Conservation (phyloP, 2,113 vertebrate species). For the Crotalus viridis region DNA sequence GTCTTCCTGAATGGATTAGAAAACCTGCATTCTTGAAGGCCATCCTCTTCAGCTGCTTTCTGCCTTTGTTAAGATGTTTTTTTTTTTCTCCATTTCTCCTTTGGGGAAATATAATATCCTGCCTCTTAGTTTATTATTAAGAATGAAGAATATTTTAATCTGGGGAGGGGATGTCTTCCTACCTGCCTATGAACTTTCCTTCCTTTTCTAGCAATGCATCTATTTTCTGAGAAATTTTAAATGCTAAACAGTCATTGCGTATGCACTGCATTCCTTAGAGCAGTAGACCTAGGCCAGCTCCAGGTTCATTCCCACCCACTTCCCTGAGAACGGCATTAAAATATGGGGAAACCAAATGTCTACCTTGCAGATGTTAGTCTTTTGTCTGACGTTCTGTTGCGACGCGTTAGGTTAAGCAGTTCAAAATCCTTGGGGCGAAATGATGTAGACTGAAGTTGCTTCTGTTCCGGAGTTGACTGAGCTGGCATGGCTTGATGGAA, state of each 20-base stretch:
- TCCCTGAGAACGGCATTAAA: not conserved
- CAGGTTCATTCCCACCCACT: not conserved
- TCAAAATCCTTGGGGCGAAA: not conserved
- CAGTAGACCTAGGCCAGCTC: not conserved
- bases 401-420: not conserved
- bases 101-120: too few relatives aligned
- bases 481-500: not conserved
- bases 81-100: too few relatives aligned
- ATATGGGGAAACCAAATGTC: not conserved
- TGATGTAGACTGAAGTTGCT: not conserved
- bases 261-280: not conserved
- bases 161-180: too few relatives aligned
- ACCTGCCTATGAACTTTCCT: too few relatives aligned
- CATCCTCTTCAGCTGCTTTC: too few relatives aligned
- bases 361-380: not conserved
- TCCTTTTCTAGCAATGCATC: too few relatives aligned
- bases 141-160: too few relatives aligned
- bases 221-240: not conserved
- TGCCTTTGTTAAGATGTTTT: too few relatives aligned
- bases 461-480: not conserved
- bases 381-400: not conserved
- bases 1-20: too few relatives aligned
- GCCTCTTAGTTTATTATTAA: too few relatives aligned
- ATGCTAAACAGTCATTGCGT: not conserved
- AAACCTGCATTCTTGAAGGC: too few relatives aligned